Percentiles rank a stretch among this genome's conserved stretches.
phyloP scores from a whole-genome alignment of 2,797 vertebrate species.

The Acrossocheilus wenchowensis region DNA sequence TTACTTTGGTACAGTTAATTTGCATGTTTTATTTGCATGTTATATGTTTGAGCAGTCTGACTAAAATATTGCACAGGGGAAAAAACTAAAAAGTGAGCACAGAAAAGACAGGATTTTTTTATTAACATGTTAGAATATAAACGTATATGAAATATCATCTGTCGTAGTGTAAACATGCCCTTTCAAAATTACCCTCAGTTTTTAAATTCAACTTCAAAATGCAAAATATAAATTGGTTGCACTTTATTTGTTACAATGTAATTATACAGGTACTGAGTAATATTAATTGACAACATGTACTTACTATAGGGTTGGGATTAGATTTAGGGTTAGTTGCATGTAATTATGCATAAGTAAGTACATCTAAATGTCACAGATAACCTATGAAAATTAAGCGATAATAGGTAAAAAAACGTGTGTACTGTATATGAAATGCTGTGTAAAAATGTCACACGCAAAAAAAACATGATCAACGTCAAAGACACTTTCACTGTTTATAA shows the following conservation, averaged over 20 bases:
- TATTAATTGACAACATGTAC: not conserved
- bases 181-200: not conserved
- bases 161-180: constrained; percentile 1
- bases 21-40: constrained; percentile 46
- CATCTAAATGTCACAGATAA: not conserved
- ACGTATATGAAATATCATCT: not conserved
- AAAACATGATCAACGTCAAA: constrained; percentile 28
- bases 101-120: not conserved
- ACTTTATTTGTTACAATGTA: not conserved
- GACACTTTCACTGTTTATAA: constrained; percentile 40
- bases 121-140: constrained; percentile 29
- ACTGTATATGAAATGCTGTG: not conserved
- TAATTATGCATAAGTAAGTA: not conserved
- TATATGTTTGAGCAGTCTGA: not conserved
- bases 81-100: not conserved
- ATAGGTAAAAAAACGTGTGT: not conserved
- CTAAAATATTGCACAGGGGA: constrained; percentile 18
- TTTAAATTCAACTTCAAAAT: not conserved
- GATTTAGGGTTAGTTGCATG: not conserved
- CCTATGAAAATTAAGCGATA: not conserved
- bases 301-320: not conserved
- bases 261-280: no score
- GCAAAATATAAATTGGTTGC: not conserved
- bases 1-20: constrained; percentile 55
- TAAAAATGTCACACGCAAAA: not conserved